Evolutionary conservation across 1,140 invertebrate genomes (phyloP), one percentile per base, ranked within the genome.

Genomic region (Drosophila simulans): DNA sequence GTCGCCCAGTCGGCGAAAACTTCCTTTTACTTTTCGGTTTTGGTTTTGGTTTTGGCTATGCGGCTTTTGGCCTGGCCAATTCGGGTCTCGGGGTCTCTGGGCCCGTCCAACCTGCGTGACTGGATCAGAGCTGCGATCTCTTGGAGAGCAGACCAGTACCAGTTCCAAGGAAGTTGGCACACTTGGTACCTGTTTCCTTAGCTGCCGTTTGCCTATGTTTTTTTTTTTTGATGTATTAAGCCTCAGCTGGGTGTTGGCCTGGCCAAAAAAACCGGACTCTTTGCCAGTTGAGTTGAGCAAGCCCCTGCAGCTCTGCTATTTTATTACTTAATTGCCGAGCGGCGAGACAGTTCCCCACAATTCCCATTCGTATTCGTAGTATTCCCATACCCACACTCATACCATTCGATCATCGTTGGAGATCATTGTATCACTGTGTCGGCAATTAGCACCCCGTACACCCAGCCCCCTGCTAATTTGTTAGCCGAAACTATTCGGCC

Each of bases 101-200:
- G 78, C 78, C 73, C 55, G 42, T 65, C 43, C 46, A 86, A 85
- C 81, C 63, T 63, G 81, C 77, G 51, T 81, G 73, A 85, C 81
- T 75, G 79, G 82, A 54, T 80, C 45, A 54, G 31, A 58, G 31
- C 43, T 25, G 13, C 27, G 53, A 52, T 22, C 52, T 22, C 25
- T 53, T 46, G 17, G 48, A 42, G 42, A 37, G 34, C 42, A 45
- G 42, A 48, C 20, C 40, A 37, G 37, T 31, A 77, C 72, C 81
- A 82, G 70, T 78, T 88, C 57, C 63, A 88, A 82, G 78, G 83
- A 88, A 86, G 82, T 77, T 88, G 83, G 78, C 83, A 78, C 74
- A 85, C 64, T 81, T 77, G 82, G 43, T 82, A 66, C 83, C 66
- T 70, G 77, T 86, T 84, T 84, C 62, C 77, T 68, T 72, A 75